Evolutionary conservation across 2,113 vertebrate species (phyloP), one percentile per base, ranked within the genome.

Genomic region (Alouatta palliata): DNA sequence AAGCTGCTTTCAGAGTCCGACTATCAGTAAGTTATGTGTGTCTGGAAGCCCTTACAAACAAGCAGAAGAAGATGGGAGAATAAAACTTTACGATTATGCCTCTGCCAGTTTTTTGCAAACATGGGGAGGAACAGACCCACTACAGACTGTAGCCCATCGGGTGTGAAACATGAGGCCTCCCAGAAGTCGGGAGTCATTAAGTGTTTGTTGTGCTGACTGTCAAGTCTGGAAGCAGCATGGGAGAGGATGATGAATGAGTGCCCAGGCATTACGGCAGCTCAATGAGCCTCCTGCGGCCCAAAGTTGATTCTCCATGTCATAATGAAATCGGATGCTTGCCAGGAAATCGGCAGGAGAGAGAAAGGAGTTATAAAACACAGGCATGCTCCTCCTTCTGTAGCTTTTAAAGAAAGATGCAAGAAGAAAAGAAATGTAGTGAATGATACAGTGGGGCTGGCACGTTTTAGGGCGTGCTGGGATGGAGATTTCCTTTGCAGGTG

Each of bases 251-350:
- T 10, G 77, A 40, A 47, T 68, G 54, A 37, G 40, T 4, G 2
- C 35, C 52, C 21, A 0, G 7, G 27, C 13, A 0, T 16, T 1
- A 0, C 20, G 1, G 84, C 45, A 2, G 17, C 83, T n/a, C 3
- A 0, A 0, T 0, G 1, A 12, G 58, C 54, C 61, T 68, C 85
- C 43, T 0, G 6, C 5, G 0, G 73, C 37, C 82, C 2, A 0
- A 0, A 11, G 43, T 8, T 3, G 56, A 14, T 23, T 52, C 91
- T 93, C 71, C 1, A 0, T 11, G 77, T 47, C 86, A 1, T 6
- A 6, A 21, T 4, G 21, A 77, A 71, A 86, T 30, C 6, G 6
- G 79, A 80, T 20, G 0, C 82, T 86, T 16, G 71, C 82, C 76
- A 45, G 71, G 90, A 80, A 52, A 82, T n/a, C 6, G 0, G 23